A percentile compares a stretch with the other conserved stretches of the same genome.
These are phyloP conservation scores for Junonia oenone DNA, from an alignment of 2,888 invertebrate genomes.

Conservation along the genomic window DNA sequence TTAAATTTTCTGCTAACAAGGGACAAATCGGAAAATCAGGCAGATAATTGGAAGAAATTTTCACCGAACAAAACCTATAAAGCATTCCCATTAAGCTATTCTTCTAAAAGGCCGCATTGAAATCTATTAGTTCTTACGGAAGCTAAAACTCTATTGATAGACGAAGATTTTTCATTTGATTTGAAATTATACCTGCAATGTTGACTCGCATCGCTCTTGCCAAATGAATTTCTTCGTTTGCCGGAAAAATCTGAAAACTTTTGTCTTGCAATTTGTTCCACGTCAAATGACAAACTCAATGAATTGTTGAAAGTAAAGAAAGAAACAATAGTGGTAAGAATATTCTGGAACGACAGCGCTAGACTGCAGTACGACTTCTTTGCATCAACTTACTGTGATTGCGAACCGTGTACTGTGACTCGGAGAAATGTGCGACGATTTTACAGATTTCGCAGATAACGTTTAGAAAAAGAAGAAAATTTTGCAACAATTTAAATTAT, in stretches of 20 bases:
- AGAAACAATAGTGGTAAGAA: neutral
- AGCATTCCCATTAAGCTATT: too few species aligned
- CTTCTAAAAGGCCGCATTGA: too few species aligned
- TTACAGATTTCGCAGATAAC: neutral
- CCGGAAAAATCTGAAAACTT: neutral
- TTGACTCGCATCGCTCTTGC: neutral
- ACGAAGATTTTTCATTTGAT: too few species aligned
- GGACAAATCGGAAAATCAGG: too few species aligned
- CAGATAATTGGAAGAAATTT: too few species aligned
- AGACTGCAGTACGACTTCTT: neutral
- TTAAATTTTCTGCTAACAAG: too few species aligned
- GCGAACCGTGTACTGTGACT: neutral
- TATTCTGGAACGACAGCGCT: neutral
- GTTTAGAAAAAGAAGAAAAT: too few species aligned
- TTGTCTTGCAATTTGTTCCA: neutral
- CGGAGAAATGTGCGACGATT: neutral
- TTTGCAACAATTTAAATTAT: too few species aligned
- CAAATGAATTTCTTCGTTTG: neutral
- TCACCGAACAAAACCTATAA: too few species aligned
- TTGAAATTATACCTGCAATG: too few species aligned
- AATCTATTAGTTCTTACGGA: too few species aligned
- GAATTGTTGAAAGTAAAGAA: neutral
- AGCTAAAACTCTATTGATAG: too few species aligned
- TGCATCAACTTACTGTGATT: neutral
- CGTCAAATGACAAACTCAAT: neutral